Percentiles rank a stretch among this genome's conserved stretches.
phyloP scores from a whole-genome alignment of 2,888 invertebrate species.

The Oligia latruncula region DNA sequence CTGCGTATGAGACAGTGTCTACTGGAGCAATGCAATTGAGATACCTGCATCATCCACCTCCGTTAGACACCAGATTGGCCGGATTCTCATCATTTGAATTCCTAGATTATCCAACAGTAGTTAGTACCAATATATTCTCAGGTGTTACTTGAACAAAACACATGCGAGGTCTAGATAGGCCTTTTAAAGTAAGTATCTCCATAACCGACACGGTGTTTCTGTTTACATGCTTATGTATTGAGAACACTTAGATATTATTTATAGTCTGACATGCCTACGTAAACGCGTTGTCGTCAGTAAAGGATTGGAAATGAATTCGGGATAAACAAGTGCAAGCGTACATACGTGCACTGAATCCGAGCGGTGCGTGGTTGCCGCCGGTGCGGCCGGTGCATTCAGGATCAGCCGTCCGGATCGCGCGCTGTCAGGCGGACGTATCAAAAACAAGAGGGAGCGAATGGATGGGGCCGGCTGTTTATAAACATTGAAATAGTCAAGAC shows the following conservation, averaged over 20 bases:
- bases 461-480: conserved; percentile 88
- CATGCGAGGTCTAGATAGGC: neutral
- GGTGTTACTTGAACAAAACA: neutral
- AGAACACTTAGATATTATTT: conserved; percentile 69
- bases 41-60: conserved; percentile 42
- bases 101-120: conserved; percentile 4
- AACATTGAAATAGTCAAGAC: conserved; percentile 84
- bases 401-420: conserved; percentile 75
- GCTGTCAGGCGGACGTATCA: conserved; percentile 77
- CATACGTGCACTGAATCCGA: conserved; percentile 81
- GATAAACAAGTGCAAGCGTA: conserved; percentile 79
- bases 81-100: conserved; percentile 22
- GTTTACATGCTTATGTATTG: conserved; percentile 67
- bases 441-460: conserved; percentile 83
- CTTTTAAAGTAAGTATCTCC: conserved; percentile 18
- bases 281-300: conserved; percentile 71
- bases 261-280: conserved; percentile 70
- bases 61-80: conserved; percentile 3
- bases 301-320: conserved; percentile 68
- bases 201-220: conserved; percentile 50
- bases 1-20: conserved; percentile 23
- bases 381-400: conserved; percentile 77
- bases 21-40: conserved; percentile 38
- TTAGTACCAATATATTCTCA: neutral
- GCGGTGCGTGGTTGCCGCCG: conserved; percentile 71